Evolutionary conservation across 2,113 vertebrate species (phyloP), one percentile per base, ranked within the genome.

Genomic region (Leucopternis melanops): DNA sequence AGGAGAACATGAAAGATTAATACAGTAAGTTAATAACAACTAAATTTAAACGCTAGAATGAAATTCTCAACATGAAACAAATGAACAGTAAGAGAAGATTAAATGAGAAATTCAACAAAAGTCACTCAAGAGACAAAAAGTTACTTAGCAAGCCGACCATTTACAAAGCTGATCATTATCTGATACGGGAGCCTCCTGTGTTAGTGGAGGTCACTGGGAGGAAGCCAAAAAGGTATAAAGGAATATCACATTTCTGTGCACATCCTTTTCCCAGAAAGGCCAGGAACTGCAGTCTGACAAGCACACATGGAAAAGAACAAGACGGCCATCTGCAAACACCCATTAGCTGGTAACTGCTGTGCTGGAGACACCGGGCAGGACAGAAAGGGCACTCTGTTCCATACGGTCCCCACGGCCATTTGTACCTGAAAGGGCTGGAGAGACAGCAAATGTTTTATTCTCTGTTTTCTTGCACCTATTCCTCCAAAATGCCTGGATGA

Each of bases 391-490:
- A 12, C 20, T 2, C 42, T 3, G 26, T 40, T 18, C 36, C 17
- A 2, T 2, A 3, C 14, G 0, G 14, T 18, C 34, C 55, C 50
- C 36, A 5, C 2, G 9, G 31, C 3, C 31, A 1, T 3, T 22
- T 1, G 15, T 7, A 13, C 49, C 66, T 6, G 27, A 19, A 20
- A 34, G 32, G 26, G 66, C 40, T 16, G 44, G 8, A 45, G 32
- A 34, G 36, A 25, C 26, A 58, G 50, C 42, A 38, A 44, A 17
- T 2, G 2, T 38, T 71, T 38, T 9, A 6, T 23, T 20, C 49
- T 42, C 36, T 27, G 11, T 11, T 38, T 26, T 21, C 62, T 17
- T 58, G 7, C 7, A 16, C 20, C 21, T 22, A 5, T 12, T 40
- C 69, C 81, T 81, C 75, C 50, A 52, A 26, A 85, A 36, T 2